Evolutionary conservation across 1,140 invertebrate species (phyloP).

Genomic region (Macrobrachium rosenbergii): DNA sequence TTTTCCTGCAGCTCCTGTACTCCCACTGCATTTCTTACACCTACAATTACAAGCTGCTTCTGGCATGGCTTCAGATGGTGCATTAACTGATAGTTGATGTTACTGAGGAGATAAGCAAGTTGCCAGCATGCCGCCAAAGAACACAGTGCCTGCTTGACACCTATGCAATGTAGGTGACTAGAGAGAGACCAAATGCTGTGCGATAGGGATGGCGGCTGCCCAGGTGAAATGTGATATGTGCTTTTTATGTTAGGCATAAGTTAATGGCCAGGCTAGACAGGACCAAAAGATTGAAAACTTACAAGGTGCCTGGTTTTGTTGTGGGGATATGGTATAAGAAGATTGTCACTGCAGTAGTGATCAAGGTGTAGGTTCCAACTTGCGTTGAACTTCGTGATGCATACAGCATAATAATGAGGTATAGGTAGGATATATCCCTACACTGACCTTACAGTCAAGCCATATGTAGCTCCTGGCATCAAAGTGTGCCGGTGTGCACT

Average conservation of each 20-base stretch:
- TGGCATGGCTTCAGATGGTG: conserved; percentile 31
- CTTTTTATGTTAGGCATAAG: conserved; percentile 60
- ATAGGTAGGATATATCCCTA: too few relatives aligned
- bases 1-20: conserved; percentile 38
- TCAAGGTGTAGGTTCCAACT: too few relatives aligned
- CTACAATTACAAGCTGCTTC: conserved; percentile 20
- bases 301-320: conserved; percentile 35
- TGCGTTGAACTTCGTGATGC: too few relatives aligned
- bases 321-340: conserved; percentile 1
- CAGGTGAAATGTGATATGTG: conserved; percentile 60
- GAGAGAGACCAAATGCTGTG: conserved; percentile 40
- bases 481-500: too few relatives aligned
- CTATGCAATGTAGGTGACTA: conserved; percentile 28
- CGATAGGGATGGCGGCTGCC: conserved; percentile 55
- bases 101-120: conserved; percentile 5
- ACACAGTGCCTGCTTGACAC: conserved; percentile 16
- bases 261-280: conserved; percentile 25
- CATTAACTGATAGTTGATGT: conserved; percentile 33
- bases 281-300: conserved; percentile 18
- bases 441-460: too few relatives aligned
- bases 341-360: too few relatives aligned
- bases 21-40: conserved; percentile 17
- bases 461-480: too few relatives aligned
- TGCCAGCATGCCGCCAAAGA: conserved; percentile 20
- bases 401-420: too few relatives aligned